A percentile compares a stretch with the other conserved stretches of the same genome.
Conservation (phyloP, 1,140 invertebrate species). For the Habropoda laboriosa region DNA sequence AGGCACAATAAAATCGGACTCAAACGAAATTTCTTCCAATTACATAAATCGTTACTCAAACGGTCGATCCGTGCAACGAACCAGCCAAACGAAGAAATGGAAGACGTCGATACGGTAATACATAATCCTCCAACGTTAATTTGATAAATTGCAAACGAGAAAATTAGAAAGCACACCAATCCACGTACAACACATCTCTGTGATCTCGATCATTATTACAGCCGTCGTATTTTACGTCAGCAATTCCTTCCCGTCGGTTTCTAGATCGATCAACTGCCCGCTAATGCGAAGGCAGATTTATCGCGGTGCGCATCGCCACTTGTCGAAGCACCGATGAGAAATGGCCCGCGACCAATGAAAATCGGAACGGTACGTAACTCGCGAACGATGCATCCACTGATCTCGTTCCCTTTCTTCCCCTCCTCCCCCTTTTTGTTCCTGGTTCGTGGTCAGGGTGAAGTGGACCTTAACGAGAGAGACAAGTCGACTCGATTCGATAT, state of each 20-base stretch:
- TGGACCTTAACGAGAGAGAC: conserved; percentile 27
- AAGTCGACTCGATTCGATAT: conserved; percentile 17
- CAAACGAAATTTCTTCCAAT: no score
- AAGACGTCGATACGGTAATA: no score
- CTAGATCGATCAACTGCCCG: conserved; percentile 19
- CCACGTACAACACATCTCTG: not conserved
- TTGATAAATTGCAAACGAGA: not conserved
- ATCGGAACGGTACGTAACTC: conserved; percentile 12
- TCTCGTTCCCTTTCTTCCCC: not conserved
- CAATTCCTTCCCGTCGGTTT: conserved; percentile 11
- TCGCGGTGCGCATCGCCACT: conserved; percentile 20
- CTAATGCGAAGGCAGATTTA: conserved; percentile 39
- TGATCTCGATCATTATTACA: conserved; percentile 1
- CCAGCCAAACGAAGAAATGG: no score
- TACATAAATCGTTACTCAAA: no score
- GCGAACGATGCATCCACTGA: not conserved
- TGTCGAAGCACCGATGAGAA: conserved; percentile 38
- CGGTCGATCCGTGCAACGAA: no score
- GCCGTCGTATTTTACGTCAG: not conserved
- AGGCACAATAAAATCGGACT: no score
- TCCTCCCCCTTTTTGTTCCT: not conserved
- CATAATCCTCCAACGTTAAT: not conserved
- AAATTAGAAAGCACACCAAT: not conserved
- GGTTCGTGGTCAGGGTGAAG: not conserved
- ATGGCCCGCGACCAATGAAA: conserved; percentile 22